Base-by-base conservation (phyloP, 2,797 vertebrate genomes). In the Fringilla coelebs region DNA sequence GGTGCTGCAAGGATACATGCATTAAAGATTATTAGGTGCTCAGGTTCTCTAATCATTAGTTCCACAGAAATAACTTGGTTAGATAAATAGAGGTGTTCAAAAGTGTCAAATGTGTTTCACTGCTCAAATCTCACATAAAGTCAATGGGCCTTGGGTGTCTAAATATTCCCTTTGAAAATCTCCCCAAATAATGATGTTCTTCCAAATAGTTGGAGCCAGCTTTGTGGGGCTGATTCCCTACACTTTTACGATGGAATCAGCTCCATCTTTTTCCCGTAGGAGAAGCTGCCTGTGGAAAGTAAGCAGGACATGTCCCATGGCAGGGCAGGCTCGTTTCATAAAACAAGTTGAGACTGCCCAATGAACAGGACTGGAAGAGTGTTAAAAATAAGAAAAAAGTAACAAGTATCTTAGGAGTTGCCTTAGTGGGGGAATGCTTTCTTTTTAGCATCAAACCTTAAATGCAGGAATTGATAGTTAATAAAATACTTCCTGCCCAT, bases 31-130 rank as follows among this genome's bases (percentile, higher is more conserved):
- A 95, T 89, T 87, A 90, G 52, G 80, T 91, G 52, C 70, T 92
- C 60, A 70, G 31, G 51, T 87, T 96, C 86, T 95, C 78, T 91
- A 85, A 91, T 88, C 83, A 77, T 94, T 92, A 90, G 92, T 95
- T 94, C 63, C 89, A 87, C 60, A 62, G 73, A 94, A 94, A 73
- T 90, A 94, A 65, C 90, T 79, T 96, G 58, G 68, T 89, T 95
- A 85, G 81, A 93, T 87, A 95, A 94, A 94, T 88, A 95, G 91
- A 93, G 71, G 85, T 87, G 52, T 89, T 94, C 40, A 76, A 75
- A 89, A 84, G 77, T 78, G 62, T 95, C 89, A 93, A 63, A 92
- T 87, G 29, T 76, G 49, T 92, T 94, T 93, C 74, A 79, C 48
- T 79, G 57, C 81, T 95, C 78, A 85, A 66, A 85, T 72, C 63